A percentile compares a stretch with the other conserved stretches of the same genome.
These are phyloP conservation scores for Troides oblongomaculatus DNA, from an alignment of 2,888 invertebrate genomes.

Conservation along the genomic window DNA sequence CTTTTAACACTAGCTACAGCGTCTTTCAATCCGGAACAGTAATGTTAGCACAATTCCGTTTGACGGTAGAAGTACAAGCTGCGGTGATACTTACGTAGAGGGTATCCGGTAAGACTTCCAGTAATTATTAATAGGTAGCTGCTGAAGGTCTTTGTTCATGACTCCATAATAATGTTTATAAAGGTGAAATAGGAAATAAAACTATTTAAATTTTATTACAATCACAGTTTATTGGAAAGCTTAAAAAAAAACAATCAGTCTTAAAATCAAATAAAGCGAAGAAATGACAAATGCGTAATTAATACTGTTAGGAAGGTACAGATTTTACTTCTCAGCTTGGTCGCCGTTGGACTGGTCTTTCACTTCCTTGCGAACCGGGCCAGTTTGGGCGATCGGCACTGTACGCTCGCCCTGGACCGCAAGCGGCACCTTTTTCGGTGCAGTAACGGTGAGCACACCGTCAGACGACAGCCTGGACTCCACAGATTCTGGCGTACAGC, in stretches of 20 bases:
- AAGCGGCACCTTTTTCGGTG: conserved; percentile 71
- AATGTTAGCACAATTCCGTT: too few species aligned
- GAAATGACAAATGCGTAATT: conserved; percentile 31
- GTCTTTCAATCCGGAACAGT: too few species aligned
- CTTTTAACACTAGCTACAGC: too few species aligned
- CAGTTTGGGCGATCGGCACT: conserved; percentile 82
- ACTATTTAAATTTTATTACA: neutral
- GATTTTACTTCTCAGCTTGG: conserved; percentile 40
- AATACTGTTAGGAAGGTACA: conserved; percentile 6
- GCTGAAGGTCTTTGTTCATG: too few species aligned
- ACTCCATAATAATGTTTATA: too few species aligned
- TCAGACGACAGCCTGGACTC: conserved; percentile 87
- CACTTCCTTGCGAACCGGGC: conserved; percentile 77
- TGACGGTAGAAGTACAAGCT: too few species aligned
- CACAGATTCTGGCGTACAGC: conserved; percentile 84
- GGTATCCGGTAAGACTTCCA: too few species aligned
- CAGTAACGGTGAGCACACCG: conserved; percentile 85
- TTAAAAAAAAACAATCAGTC: conserved; percentile 37
- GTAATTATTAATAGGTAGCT: too few species aligned
- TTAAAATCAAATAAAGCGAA: conserved; percentile 33
- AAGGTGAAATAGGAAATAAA: neutral
- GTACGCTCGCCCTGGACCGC: conserved; percentile 70
- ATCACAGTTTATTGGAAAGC: conserved; percentile 25
- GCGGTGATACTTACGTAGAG: too few species aligned
- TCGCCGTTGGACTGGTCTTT: conserved; percentile 74